These are phyloP conservation scores for Atherinomorus stipes DNA, from an alignment of 2,113 vertebrate species.

Conservation along the genomic window DNA sequence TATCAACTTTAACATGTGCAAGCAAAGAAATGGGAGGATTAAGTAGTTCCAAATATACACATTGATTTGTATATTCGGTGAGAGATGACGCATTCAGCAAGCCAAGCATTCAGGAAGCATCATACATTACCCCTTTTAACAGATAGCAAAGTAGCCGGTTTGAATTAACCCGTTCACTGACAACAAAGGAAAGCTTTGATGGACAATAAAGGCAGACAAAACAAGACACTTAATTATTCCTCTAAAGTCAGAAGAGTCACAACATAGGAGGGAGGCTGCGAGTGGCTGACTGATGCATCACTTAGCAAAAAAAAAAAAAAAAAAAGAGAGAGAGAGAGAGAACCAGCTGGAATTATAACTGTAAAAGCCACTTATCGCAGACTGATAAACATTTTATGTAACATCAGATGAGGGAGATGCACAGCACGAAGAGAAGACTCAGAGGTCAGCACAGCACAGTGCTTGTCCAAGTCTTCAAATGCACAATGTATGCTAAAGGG, in stretches of 20 bases:
- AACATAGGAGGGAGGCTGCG: conserved; percentile 52
- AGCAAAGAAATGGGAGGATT: conserved; percentile 52
- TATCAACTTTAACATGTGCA: conserved; percentile 49
- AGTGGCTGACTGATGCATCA: conserved; percentile 48
- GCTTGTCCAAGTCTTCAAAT: conserved; percentile 21
- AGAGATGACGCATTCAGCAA: conserved; percentile 75
- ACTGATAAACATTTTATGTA: conserved; percentile 30
- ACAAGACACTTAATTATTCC: conserved; percentile 76
- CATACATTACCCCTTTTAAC: conserved; percentile 83
- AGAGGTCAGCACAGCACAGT: conserved; percentile 27
- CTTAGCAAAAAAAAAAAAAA: conserved; percentile 35
- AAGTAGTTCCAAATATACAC: conserved; percentile 77
- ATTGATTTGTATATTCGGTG: conserved; percentile 76
- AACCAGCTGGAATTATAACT: conserved; percentile 19
- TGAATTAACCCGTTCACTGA: conserved; percentile 80
- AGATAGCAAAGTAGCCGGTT: conserved; percentile 77
- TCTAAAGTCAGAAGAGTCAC: conserved; percentile 44
- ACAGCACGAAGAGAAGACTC: conserved; percentile 22
- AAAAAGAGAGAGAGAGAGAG: too few relatives aligned
- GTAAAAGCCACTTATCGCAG: conserved; percentile 20
- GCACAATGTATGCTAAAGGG: not conserved
- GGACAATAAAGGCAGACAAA: conserved; percentile 77
- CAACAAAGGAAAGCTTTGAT: conserved; percentile 78
- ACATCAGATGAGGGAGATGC: conserved; percentile 20
- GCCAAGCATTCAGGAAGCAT: conserved; percentile 76